phyloP scores from a whole-genome alignment of 2,888 invertebrate genomes.

The Byasa hedistus region DNA sequence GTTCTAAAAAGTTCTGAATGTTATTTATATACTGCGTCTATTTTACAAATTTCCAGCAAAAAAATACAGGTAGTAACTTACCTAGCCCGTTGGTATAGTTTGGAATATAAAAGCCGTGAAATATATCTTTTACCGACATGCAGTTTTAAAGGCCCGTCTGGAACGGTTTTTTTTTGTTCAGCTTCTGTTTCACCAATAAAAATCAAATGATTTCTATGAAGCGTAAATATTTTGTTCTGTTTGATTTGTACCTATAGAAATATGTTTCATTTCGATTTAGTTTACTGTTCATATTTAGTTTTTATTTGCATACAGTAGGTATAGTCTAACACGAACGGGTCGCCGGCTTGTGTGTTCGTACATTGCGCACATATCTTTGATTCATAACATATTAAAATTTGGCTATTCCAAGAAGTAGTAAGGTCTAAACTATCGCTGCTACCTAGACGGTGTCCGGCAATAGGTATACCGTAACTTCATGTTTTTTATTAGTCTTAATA shows the following conservation, averaged over 20 bases:
- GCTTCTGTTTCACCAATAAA: background rate
- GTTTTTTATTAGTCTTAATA: no score
- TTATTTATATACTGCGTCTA: background rate
- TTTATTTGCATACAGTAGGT: no score
- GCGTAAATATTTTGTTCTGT: background rate
- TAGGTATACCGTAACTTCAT: no score
- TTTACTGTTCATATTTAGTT: no score
- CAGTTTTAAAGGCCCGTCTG: constrained; percentile 2
- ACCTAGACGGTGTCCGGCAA: background rate
- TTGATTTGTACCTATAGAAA: background rate
- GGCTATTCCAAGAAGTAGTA: no score
- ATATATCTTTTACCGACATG: background rate
- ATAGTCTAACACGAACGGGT: no score
- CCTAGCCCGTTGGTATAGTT: background rate
- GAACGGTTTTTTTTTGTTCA: background rate
- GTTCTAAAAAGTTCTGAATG: background rate
- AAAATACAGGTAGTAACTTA: constrained; percentile 2
- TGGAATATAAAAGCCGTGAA: background rate
- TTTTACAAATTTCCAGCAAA: background rate
- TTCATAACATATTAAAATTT: no score
- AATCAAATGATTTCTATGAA: background rate
- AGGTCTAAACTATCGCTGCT: background rate
- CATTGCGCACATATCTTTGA: no score
- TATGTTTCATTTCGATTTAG: background rate
- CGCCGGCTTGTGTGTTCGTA: no score